Evolutionary conservation across 2,797 vertebrate genomes (phyloP).

Genomic region (Rousettus madagascariensis): DNA sequence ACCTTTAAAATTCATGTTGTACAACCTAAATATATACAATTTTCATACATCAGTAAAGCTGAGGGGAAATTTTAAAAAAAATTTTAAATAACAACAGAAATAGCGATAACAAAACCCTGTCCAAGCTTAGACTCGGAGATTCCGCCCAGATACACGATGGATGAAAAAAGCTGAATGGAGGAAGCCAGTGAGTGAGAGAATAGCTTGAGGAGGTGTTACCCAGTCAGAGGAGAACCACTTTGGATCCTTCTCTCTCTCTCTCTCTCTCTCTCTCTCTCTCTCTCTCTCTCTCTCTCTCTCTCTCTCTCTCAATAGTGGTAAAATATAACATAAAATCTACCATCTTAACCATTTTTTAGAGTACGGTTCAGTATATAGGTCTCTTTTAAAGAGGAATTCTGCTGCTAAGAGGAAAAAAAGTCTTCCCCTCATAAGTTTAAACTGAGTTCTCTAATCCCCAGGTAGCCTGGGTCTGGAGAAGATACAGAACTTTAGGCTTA

Average conservation of each 20-base stretch:
- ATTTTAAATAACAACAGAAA: background rate
- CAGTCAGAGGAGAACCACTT: background rate
- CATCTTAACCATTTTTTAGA: background rate
- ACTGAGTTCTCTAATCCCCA: background rate
- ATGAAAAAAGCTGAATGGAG: background rate
- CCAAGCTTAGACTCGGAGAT: background rate
- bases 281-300: background rate
- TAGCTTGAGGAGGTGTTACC: background rate
- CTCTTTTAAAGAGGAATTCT: background rate
- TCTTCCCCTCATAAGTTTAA: background rate
- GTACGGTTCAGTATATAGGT: background rate
- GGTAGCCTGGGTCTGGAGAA: background rate
- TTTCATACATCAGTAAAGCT: background rate
- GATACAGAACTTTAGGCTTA: background rate
- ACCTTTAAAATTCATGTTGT: background rate
- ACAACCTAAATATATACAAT: background rate
- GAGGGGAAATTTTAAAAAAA: background rate
- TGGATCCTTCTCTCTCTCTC: too few species aligned
- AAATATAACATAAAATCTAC: conserved; percentile 6
- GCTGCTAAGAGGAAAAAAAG: background rate
- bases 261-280: background rate
- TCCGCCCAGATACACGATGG: background rate
- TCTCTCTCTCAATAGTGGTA: background rate
- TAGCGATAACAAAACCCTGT: background rate
- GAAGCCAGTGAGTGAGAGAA: background rate